These are phyloP conservation scores for Nothoprocta pentlandii DNA, from an alignment of 2,113 vertebrate species.

Conservation along the genomic window DNA sequence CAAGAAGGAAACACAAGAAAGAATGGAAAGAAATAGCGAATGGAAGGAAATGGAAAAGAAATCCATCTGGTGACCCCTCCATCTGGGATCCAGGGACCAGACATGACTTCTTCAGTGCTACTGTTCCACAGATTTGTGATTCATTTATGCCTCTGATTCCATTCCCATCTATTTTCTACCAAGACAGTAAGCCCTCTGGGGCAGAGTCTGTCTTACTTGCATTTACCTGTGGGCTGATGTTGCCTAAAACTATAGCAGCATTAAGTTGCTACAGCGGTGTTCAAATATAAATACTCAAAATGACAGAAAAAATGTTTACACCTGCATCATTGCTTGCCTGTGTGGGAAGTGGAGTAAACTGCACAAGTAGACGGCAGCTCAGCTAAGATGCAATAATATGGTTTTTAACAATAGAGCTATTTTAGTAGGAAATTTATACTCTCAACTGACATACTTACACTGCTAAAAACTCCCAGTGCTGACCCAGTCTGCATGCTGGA, in stretches of 20 bases:
- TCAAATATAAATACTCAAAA: neutral
- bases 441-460: neutral
- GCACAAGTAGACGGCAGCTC: neutral
- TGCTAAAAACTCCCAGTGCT: neutral
- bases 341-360: neutral
- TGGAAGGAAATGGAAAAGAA: no score
- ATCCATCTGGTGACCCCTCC: neutral
- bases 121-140: neutral
- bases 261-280: neutral
- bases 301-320: neutral
- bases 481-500: neutral
- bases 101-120: neutral
- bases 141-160: neutral
- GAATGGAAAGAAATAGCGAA: no score
- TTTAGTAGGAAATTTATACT: constrained; percentile 9
- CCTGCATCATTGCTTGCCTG: neutral
- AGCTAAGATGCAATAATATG: neutral
- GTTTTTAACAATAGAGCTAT: neutral
- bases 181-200: neutral
- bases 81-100: neutral
- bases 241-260: neutral
- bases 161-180: neutral
- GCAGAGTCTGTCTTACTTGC: neutral
- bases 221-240: neutral
- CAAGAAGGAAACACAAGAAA: no score